A percentile compares a stretch with the other conserved stretches of the same genome.
These are phyloP conservation scores for Neosalanx taihuensis DNA, from an alignment of 2,797 vertebrate genomes.

Conservation along the genomic window DNA sequence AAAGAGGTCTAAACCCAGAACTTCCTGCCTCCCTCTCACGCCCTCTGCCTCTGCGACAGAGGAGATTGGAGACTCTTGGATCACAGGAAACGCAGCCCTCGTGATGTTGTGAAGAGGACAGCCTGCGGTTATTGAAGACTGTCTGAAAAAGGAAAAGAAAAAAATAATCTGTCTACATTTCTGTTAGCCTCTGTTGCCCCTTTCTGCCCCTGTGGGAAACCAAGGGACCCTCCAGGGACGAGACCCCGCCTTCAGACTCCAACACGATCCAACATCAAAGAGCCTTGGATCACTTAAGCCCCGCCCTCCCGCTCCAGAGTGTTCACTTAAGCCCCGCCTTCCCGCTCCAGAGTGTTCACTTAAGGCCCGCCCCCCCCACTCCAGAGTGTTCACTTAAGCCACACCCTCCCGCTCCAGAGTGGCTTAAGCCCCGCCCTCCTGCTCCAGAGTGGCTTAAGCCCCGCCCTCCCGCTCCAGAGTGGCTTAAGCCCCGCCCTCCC, in stretches of 20 bases:
- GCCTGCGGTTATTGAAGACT: slow-evolving; percentile 56
- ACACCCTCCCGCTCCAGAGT: too few relatives aligned
- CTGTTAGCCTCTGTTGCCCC: slow-evolving; percentile 59
- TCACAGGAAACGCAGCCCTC: slow-evolving; percentile 61
- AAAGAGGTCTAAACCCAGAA: background rate
- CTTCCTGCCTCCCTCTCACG: slow-evolving; percentile 46
- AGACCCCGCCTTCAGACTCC: slow-evolving; percentile 72
- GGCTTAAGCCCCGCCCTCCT: too few relatives aligned
- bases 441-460: too few relatives aligned
- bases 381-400: too few relatives aligned
- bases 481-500: slow-evolving; percentile 65
- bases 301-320: slow-evolving; percentile 69
- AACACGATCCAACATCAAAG: slow-evolving; percentile 72
- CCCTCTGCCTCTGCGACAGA: slow-evolving; percentile 56
- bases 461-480: too few relatives aligned
- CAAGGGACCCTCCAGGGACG: slow-evolving; percentile 70
- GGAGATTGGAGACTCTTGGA: slow-evolving; percentile 54
- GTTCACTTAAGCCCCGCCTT: slow-evolving; percentile 48
- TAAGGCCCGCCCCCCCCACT: too few relatives aligned
- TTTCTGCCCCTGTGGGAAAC: slow-evolving; percentile 68
- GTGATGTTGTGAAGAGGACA: slow-evolving; percentile 53
- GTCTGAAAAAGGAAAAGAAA: slow-evolving; percentile 22
- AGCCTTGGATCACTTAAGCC: slow-evolving; percentile 45
- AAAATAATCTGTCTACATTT: slow-evolving; percentile 31
- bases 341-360: slow-evolving; percentile 55